Evolutionary conservation across 1,140 invertebrate species (phyloP), one percentile per base, ranked within the genome.

Genomic region (Saccostrea echinata): DNA sequence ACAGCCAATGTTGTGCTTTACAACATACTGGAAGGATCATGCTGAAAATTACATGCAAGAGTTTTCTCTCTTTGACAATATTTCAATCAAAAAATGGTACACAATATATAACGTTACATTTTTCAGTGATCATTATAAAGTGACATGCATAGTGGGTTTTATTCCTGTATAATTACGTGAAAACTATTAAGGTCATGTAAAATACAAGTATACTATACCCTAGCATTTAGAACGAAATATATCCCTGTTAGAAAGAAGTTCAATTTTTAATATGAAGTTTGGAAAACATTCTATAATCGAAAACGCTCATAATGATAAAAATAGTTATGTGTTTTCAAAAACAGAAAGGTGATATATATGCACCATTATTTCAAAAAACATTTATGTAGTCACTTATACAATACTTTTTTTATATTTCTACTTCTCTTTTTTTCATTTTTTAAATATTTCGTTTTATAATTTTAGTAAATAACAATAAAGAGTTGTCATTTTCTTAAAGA

Each of bases 21-120:
- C 55, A 61, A 61, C 55, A 61, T 18, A 61, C 4, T 61, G 16
- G 18, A 61, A 61, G 16, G 18, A 61, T 30, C 68, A 76, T 76
- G 68, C 68, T 76, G 57, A 76, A 76, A 30, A 76, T 30, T 11
- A 76, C 68, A 76, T 76, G 68, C 27, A 76, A 76, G 68, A 30
- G 68, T 76, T 76, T 76, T 13, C 24, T 76, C 27, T 27, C 68
- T 76, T 76, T 30, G 24, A 30, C 24, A 76, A 33, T 13, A 16
- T 6, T 33, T 30, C 27, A 16, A 33, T 76, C 27, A 76, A 76
- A 24, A 13, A 33, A 30, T 76, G 9, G 9, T 35, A 30, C 27
- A 3, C 13, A 30, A 12, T 76, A 76, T 76, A 35, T 13, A 71
- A 27, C 13, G 27, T 27, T 30, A 33, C 27, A 24, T 30, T 13